phyloP scores from a whole-genome alignment of 2,797 vertebrate species.

The Tympanoctomys barrerae region DNA sequence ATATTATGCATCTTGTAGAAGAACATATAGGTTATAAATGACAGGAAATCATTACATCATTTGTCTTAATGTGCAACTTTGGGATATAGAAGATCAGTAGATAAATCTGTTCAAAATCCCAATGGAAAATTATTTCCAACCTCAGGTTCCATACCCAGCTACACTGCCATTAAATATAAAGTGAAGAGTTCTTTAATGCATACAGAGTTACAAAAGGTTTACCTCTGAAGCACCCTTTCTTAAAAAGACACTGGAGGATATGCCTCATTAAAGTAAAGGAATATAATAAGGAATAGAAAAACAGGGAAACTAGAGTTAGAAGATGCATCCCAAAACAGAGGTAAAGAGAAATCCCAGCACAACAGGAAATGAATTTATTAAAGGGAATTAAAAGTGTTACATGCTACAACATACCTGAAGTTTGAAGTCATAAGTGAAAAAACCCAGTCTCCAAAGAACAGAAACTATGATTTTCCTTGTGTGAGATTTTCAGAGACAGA shows the following conservation, averaged over 20 bases:
- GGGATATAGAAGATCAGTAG: conserved; percentile 27
- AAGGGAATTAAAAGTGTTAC: not conserved
- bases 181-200: not conserved
- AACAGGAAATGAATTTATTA: not conserved
- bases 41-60: no score
- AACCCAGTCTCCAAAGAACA: not conserved
- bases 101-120: conserved; percentile 45
- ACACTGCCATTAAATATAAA: conserved; percentile 35
- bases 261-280: not conserved
- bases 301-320: not conserved
- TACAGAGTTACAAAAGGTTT: not conserved
- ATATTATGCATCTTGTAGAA: no score
- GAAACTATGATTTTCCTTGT: not conserved
- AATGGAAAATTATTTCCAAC: conserved; percentile 53
- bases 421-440: not conserved
- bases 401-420: not conserved
- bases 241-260: not conserved
- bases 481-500: not conserved
- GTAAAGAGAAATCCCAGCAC: not conserved
- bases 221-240: not conserved
- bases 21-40: no score
- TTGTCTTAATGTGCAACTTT: not conserved
- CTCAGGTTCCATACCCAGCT: conserved; percentile 52
- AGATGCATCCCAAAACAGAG: not conserved
- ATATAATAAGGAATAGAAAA: not conserved